Evolutionary conservation across 1,140 invertebrate species (phyloP).

Genomic region (Asobara japonica): DNA sequence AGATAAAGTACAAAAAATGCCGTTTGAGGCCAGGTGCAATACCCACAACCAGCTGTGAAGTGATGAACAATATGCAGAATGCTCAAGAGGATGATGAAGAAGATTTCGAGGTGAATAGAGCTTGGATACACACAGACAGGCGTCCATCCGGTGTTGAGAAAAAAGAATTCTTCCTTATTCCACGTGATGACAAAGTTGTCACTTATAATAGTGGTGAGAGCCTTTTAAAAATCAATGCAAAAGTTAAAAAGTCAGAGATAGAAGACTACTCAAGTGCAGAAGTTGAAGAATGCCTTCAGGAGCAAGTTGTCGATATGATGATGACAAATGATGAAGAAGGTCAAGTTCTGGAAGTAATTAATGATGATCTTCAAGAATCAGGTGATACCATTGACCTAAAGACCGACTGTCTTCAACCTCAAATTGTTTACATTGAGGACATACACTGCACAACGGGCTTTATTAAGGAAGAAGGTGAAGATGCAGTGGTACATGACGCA

Average conservation of each 20-base stretch:
- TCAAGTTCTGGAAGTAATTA: not conserved
- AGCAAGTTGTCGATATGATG: constrained; percentile 2
- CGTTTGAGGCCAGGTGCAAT: constrained; percentile 57
- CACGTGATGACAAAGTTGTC: constrained; percentile 36
- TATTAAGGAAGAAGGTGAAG: constrained; percentile 24
- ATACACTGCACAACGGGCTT: constrained; percentile 21
- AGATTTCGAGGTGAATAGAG: constrained; percentile 30
- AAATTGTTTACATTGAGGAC: constrained; percentile 33
- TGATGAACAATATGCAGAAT: constrained; percentile 14
- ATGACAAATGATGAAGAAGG: not conserved
- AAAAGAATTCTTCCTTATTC: constrained; percentile 41
- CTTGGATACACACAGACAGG: not conserved
- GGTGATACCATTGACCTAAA: constrained; percentile 24
- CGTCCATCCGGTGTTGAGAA: not conserved
- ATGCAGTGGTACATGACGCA: not conserved
- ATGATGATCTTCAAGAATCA: constrained; percentile 14
- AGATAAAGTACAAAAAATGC: constrained; percentile 65
- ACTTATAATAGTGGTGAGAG: constrained; percentile 20
- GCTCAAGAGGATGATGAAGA: constrained; percentile 28
- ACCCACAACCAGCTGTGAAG: constrained; percentile 40
- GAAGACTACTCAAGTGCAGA: constrained; percentile 10
- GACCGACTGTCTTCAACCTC: not conserved
- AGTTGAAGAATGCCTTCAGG: not conserved
- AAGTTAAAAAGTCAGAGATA: not conserved
- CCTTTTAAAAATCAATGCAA: not conserved